Conservation (phyloP, 2,888 invertebrate species). For the Xestia ashworthii region DNA sequence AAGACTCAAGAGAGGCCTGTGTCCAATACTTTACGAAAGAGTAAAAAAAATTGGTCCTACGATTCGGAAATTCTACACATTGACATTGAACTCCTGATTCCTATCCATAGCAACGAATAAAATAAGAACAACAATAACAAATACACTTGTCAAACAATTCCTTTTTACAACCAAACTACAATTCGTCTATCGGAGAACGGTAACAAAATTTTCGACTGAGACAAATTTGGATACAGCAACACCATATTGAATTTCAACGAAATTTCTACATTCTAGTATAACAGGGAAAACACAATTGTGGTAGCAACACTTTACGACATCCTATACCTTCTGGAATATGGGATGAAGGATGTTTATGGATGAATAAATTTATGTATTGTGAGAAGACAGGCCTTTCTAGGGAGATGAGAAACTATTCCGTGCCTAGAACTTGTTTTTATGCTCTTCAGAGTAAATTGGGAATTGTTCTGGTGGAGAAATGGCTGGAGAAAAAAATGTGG, state of each 20-base stretch:
- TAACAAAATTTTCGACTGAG: conserved; percentile 51
- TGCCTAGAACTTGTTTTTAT: conserved; percentile 45
- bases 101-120: neutral
- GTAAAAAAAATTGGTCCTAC: neutral
- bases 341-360: conserved; percentile 62
- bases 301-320: conserved; percentile 62
- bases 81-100: neutral
- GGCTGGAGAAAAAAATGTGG: conserved; percentile 13
- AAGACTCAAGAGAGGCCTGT: neutral
- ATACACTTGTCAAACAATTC: conserved; percentile 27
- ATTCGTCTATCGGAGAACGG: conserved; percentile 7
- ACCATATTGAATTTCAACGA: conserved; percentile 63
- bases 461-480: conserved; percentile 19
- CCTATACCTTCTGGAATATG: conserved; percentile 56
- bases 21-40: neutral
- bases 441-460: conserved; percentile 27
- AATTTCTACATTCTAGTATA: conserved; percentile 49
- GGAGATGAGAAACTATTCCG: conserved; percentile 63
- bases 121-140: conserved; percentile 5
- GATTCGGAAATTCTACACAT: neutral
- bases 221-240: conserved; percentile 54
- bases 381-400: conserved; percentile 44
- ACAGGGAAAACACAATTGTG: conserved; percentile 56
- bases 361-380: conserved; percentile 64
- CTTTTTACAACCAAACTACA: conserved; percentile 32